Percentiles rank a stretch among this genome's conserved stretches.
Evolutionary conservation across 1,140 invertebrate species (phyloP).

Genomic region (Macrotrachela quadricornifera): DNA sequence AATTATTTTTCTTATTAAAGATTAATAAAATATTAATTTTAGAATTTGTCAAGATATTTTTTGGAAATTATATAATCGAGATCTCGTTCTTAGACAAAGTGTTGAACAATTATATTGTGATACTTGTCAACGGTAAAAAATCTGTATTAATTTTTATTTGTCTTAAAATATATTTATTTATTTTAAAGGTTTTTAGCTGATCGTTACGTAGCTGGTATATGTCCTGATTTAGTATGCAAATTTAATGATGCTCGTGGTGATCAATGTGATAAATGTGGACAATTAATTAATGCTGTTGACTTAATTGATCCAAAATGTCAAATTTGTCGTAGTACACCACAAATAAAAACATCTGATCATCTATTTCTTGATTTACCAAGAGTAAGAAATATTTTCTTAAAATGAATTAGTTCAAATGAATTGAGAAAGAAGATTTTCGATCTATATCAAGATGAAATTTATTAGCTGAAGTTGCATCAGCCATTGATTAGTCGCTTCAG

Average conservation of each 20-base stretch:
- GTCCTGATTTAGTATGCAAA: conserved; percentile 53
- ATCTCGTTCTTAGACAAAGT: conserved; percentile 54
- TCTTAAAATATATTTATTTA: too few relatives aligned
- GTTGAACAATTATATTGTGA: conserved; percentile 79
- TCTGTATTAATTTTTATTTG: not conserved
- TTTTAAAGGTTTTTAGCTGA: conserved; percentile 41
- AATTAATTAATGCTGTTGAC: conserved; percentile 80
- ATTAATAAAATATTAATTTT: too few relatives aligned
- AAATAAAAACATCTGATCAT: conserved; percentile 57
- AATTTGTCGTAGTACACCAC: conserved; percentile 53
- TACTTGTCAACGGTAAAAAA: conserved; percentile 50
- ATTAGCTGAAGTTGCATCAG: too few relatives aligned
- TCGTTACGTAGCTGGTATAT: conserved; percentile 87
- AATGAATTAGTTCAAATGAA: too few relatives aligned
- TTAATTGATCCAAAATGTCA: conserved; percentile 73
- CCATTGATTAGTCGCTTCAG: too few relatives aligned
- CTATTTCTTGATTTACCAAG: conserved; percentile 80
- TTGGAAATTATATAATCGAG: conserved; percentile 53
- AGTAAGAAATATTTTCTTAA: conserved; percentile 31
- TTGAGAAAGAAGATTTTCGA: too few relatives aligned
- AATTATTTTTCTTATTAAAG: too few relatives aligned
- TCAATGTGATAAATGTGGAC: conserved; percentile 93
- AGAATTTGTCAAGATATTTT: conserved; percentile 61
- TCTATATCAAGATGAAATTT: too few relatives aligned
- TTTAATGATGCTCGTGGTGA: conserved; percentile 88